phyloP scores from a whole-genome alignment of 1,140 invertebrate genomes.

The Drosophila rhopaloa region DNA sequence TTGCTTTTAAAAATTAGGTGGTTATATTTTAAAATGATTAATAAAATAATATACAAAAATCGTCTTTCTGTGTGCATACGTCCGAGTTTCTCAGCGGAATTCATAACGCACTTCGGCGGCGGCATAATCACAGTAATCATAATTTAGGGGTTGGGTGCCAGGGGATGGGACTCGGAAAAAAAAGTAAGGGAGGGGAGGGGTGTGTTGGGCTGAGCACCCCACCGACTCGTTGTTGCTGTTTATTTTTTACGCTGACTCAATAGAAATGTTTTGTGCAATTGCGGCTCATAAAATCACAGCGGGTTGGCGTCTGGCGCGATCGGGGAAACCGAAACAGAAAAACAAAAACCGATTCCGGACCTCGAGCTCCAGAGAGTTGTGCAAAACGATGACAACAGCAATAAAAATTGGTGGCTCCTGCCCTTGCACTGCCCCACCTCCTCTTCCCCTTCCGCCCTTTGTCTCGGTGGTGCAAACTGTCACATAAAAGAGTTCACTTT shows the following conservation, averaged over 20 bases:
- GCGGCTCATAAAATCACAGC: conserved; percentile 82
- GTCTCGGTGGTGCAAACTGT: conserved; percentile 20
- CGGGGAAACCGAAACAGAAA: conserved; percentile 13
- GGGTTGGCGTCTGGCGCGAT: conserved; percentile 67
- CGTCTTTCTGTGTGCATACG: conserved; percentile 11
- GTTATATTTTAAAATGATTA: no score
- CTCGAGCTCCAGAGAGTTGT: conserved; percentile 7
- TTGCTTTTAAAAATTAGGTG: not conserved
- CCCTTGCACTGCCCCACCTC: conserved; percentile 8
- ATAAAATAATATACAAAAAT: not conserved
- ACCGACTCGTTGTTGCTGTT: conserved; percentile 25
- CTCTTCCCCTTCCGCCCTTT: not conserved
- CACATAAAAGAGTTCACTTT: conserved; percentile 26
- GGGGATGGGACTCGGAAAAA: not conserved
- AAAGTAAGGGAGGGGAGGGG: not conserved
- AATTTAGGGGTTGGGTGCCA: conserved; percentile 38
- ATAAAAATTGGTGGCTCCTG: conserved; percentile 46
- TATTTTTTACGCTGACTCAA: conserved; percentile 75
- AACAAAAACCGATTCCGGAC: conserved; percentile 13
- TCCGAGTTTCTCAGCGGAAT: conserved; percentile 15
- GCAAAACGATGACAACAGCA: conserved; percentile 71
- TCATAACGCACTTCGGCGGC: conserved; percentile 48
- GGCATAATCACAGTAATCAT: conserved; percentile 76
- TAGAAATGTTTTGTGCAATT: conserved; percentile 78
- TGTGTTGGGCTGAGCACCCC: conserved; percentile 41